A percentile compares a stretch with the other conserved stretches of the same genome.
Evolutionary conservation across 2,888 invertebrate genomes (phyloP).

Genomic region (Agrochola circellaris): DNA sequence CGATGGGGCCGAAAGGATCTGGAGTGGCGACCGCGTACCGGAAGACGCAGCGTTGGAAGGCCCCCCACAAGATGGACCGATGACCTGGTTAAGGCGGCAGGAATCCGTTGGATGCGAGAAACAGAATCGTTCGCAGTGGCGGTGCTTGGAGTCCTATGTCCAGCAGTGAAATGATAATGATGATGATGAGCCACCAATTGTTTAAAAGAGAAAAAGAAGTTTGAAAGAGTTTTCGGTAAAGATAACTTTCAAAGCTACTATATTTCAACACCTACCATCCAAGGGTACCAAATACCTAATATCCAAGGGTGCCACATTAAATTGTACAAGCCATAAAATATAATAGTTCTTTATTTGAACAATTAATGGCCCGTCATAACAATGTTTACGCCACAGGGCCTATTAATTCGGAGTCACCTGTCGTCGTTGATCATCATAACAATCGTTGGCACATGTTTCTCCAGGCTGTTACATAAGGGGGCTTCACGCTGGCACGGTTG

Average conservation of each 20-base stretch:
- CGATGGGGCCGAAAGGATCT: too few species aligned
- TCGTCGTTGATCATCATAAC: conserved; percentile 69
- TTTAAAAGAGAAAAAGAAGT: neutral
- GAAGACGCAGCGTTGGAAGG: too few species aligned
- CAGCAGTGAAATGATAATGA: too few species aligned
- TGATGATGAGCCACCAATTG: too few species aligned
- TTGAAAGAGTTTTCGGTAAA: neutral
- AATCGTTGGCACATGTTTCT: conserved; percentile 70
- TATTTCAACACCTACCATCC: conserved; percentile 4
- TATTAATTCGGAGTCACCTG: conserved; percentile 70
- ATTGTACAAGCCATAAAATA: conserved; percentile 28
- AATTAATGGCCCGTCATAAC: conserved; percentile 49
- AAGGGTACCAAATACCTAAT: too few species aligned
- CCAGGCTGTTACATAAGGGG: conserved; percentile 70
- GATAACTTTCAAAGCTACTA: neutral
- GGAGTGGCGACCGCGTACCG: too few species aligned
- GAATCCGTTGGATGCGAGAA: too few species aligned
- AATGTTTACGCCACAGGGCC: conserved; percentile 41
- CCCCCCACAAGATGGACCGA: too few species aligned
- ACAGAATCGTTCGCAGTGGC: too few species aligned
- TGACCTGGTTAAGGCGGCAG: too few species aligned
- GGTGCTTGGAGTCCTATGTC: too few species aligned
- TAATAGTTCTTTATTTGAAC: conserved; percentile 48
- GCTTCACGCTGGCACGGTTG: conserved; percentile 79
- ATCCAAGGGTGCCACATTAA: neutral